These are phyloP conservation scores for Ispidina lecontei DNA, from an alignment of 2,797 vertebrate genomes.

Conservation along the genomic window DNA sequence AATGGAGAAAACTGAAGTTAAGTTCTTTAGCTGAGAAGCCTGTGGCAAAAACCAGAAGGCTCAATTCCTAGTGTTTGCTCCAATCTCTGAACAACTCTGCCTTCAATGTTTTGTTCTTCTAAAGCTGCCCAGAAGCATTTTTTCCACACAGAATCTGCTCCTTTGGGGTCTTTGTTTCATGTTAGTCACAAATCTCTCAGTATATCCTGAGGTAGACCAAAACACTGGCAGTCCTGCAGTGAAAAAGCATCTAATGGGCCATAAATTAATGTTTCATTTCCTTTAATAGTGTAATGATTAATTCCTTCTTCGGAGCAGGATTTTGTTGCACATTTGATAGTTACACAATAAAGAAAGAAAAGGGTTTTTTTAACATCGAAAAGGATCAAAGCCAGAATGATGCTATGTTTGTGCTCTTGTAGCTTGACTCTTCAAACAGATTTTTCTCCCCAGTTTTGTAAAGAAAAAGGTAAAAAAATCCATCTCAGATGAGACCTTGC, in stretches of 20 bases:
- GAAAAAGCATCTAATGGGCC: slow-evolving; percentile 48
- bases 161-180: slow-evolving; percentile 40
- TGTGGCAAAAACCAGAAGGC: not conserved
- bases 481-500: slow-evolving; percentile 33
- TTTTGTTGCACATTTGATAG: slow-evolving; percentile 39
- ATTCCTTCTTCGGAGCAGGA: slow-evolving; percentile 48
- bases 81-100: not conserved
- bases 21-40: slow-evolving; percentile 1
- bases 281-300: slow-evolving; percentile 64
- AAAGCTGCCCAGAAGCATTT: slow-evolving; percentile 23
- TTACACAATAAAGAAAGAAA: slow-evolving; percentile 31
- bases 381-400: slow-evolving; percentile 50
- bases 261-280: slow-evolving; percentile 70
- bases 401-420: slow-evolving; percentile 36
- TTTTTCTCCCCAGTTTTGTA: slow-evolving; percentile 35
- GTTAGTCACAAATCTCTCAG: slow-evolving; percentile 50
- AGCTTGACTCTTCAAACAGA: slow-evolving; percentile 33
- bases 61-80: not conserved
- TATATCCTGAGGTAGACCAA: slow-evolving; percentile 41
- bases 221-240: slow-evolving; percentile 11
- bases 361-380: not conserved
- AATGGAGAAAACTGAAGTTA: not conserved
- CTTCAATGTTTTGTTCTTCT: slow-evolving; percentile 13
- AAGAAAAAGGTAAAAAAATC: slow-evolving; percentile 19
- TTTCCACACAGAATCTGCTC: slow-evolving; percentile 34